Evolutionary conservation across 1,140 invertebrate species (phyloP), one percentile per base, ranked within the genome.

Genomic region (Neocloeon triangulifer): DNA sequence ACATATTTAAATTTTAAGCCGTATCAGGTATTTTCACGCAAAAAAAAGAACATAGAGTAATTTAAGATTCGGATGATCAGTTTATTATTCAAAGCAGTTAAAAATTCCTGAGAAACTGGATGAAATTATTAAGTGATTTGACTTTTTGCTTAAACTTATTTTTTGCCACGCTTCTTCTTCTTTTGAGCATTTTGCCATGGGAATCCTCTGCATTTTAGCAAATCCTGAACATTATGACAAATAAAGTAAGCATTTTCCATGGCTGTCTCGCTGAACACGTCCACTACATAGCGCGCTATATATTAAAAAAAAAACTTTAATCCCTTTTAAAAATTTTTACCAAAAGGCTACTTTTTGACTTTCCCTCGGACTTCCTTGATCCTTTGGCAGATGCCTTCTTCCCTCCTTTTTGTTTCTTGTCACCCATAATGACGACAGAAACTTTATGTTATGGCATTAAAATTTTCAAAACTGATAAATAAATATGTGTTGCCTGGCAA

Each of bases 201-300:
- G 48, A 84, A 85, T 2, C 79, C 80, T 34, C 79, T 61, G 9
- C 64, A 69, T 39, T 69, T 67, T 2, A 73, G 41, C 3, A 78
- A 50, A 48, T 84, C 79, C 53, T 81, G 79, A 1, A 85, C 70
- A 51, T 82, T 85, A 41, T 86, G 80, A 43, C 79, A 85, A 2
- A 73, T 77, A 43, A 76, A 77, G 47, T 85, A 85, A 3, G 79
- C 78, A 45, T 85, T 85, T 39, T 80, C 71, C 72, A 85, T 80
- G 0, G 76, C 76, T n/a, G 72, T 68, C 39, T 80, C 74, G 32
- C 73, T 81, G 34, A 84, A 72, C 37, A 84, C 75, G 39, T 85
- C 78, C 21, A 78, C 72, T 10, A 69, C 64, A 37, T 65, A 69
- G 44, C 56, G 55, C 8, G 56, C 47, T 36, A 15, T 19, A 19